Conservation (phyloP, 2,888 invertebrate species). For the Gisinianus flammeolus region DNA sequence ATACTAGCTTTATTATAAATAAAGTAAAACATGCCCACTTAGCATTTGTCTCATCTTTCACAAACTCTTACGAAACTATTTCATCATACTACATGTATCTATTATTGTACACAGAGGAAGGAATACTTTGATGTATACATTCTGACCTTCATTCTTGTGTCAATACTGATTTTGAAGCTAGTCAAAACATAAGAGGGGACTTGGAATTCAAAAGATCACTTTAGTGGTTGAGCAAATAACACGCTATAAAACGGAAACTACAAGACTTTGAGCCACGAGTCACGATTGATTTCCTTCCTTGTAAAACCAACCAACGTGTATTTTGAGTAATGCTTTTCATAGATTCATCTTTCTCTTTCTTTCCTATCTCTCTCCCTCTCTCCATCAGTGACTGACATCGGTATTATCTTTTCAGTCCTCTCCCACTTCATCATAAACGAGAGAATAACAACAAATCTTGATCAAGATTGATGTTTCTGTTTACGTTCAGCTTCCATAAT, state of each 20-base stretch:
- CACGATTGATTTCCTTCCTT: constrained; percentile 29
- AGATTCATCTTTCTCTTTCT: not conserved
- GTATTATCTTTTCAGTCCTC: constrained; percentile 28
- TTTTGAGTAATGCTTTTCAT: not conserved
- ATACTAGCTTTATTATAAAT: not conserved
- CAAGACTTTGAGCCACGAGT: not conserved
- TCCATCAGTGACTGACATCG: constrained; percentile 6
- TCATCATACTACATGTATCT: not conserved
- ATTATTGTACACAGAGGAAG: not conserved
- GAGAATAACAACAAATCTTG: constrained; percentile 37
- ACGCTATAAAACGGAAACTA: constrained; percentile 13
- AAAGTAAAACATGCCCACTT: not conserved
- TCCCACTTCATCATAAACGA: constrained; percentile 31
- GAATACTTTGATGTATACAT: not conserved
- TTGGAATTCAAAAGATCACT: constrained; percentile 28
- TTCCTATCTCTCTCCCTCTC: not conserved
- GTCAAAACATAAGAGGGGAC: not conserved
- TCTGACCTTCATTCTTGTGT: not conserved
- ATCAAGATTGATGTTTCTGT: constrained; percentile 45
- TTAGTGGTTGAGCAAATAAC: constrained; percentile 31
- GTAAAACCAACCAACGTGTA: not conserved
- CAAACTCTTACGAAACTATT: constrained; percentile 11
- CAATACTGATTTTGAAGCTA: not conserved
- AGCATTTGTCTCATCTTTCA: constrained; percentile 13
- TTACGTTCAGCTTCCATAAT: constrained; percentile 37